Evolutionary conservation across 2,113 vertebrate genomes (phyloP).

Genomic region (Cinclus mexicanus): DNA sequence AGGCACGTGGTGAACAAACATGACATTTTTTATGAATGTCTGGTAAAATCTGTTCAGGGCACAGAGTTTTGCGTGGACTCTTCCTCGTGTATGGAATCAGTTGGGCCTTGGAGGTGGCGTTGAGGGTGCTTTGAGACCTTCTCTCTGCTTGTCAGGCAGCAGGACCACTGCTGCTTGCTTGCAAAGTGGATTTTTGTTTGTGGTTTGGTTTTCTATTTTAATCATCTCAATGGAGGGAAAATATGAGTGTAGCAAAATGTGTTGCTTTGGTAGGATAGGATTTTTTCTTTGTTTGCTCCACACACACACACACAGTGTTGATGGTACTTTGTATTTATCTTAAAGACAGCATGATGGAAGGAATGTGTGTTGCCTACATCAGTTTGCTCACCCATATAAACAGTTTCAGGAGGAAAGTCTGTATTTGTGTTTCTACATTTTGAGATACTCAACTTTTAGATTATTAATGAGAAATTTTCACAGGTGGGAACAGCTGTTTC

Average conservation of each 20-base stretch:
- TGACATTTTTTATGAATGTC: background rate
- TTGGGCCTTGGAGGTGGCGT: rapidly evolving
- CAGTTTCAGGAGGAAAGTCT: conserved; percentile 54
- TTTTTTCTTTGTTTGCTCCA: conserved; percentile 61
- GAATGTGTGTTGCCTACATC: conserved; percentile 63
- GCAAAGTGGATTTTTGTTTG: conserved; percentile 20
- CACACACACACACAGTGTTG: conserved; percentile 10
- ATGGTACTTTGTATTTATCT: conserved; percentile 66
- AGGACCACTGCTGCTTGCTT: background rate
- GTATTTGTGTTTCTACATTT: conserved; percentile 27
- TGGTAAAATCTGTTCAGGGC: background rate
- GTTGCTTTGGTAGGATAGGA: conserved; percentile 44
- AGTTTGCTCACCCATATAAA: conserved; percentile 41
- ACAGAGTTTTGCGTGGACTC: rapidly evolving
- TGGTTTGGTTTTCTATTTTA: conserved; percentile 55
- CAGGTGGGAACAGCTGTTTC: conserved; percentile 65
- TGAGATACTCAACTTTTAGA: conserved; percentile 30
- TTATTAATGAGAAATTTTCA: conserved; percentile 52
- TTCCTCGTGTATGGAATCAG: rapidly evolving
- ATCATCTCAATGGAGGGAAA: conserved; percentile 43
- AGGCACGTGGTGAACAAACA: background rate
- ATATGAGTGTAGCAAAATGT: conserved; percentile 6
- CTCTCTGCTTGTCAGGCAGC: background rate
- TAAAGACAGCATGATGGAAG: conserved; percentile 61
- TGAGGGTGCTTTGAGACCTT: background rate